Evolutionary conservation across 2,113 vertebrate species (phyloP).

Genomic region (Oxyura jamaicensis): DNA sequence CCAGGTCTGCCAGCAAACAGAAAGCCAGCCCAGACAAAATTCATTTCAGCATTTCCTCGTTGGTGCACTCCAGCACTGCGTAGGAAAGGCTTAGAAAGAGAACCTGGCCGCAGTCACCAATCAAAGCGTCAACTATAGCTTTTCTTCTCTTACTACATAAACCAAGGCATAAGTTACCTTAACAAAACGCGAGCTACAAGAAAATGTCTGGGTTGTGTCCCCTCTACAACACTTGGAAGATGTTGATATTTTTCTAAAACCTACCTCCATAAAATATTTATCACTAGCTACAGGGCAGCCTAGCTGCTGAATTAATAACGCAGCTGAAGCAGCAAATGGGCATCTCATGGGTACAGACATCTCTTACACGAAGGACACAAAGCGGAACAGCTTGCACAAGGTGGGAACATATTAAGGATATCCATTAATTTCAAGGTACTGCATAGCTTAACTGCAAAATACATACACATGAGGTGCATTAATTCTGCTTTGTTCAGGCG

Average conservation of each 20-base stretch:
- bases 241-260: neutral
- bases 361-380: neutral
- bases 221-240: neutral
- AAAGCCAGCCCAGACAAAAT: neutral
- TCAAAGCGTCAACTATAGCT: neutral
- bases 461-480: neutral
- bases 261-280: neutral
- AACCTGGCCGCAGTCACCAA: neutral
- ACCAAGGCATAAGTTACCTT: neutral
- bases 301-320: neutral
- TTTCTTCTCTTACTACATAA: neutral
- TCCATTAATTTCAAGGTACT: neutral
- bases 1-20: neutral
- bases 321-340: neutral
- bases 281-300: neutral
- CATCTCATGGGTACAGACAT: neutral
- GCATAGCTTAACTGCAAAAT: neutral
- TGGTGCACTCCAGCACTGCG: neutral
- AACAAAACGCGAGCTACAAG: neutral
- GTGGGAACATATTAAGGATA: neutral
- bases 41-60: neutral
- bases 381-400: neutral
- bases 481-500: neutral
- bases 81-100: neutral
- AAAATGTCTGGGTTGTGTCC: rapidly evolving